phyloP scores from a whole-genome alignment of 1,140 invertebrate species.

The Brachionus plicatilis region DNA sequence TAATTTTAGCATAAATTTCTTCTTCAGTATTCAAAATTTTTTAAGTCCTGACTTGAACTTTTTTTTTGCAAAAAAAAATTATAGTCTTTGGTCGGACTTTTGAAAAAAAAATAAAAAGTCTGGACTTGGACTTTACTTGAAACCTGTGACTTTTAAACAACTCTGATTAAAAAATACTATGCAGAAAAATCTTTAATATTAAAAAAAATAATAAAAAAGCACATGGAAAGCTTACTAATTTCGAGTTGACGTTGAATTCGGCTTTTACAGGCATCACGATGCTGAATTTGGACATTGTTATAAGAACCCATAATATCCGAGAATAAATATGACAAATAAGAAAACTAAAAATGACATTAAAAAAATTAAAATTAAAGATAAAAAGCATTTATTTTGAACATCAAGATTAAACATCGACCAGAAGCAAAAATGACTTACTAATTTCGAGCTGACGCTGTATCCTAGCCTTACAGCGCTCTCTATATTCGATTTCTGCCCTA shows the following conservation, averaged over 20 bases:
- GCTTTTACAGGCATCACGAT: slow-evolving; percentile 50
- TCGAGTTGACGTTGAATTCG: slow-evolving; percentile 52
- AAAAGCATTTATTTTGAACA: slow-evolving; percentile 8
- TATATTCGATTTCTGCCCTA: slow-evolving; percentile 49
- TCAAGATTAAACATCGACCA: background rate
- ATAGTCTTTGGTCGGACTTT: too few species aligned
- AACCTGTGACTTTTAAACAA: too few species aligned
- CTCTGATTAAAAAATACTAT: too few species aligned
- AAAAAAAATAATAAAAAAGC: background rate
- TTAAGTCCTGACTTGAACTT: too few species aligned
- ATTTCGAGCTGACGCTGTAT: slow-evolving; percentile 53
- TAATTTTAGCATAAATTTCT: too few species aligned
- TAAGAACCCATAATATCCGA: slow-evolving; percentile 52
- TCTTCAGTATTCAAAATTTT: too few species aligned
- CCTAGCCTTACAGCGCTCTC: slow-evolving; percentile 50
- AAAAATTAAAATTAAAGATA: background rate
- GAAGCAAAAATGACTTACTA: slow-evolving; percentile 44
- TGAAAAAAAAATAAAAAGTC: too few species aligned
- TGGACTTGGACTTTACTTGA: too few species aligned
- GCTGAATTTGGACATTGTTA: slow-evolving; percentile 50
- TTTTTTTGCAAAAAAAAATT: too few species aligned
- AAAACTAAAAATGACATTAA: slow-evolving; percentile 47
- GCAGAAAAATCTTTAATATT: background rate
- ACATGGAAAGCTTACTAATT: slow-evolving; percentile 47
- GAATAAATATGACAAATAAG: slow-evolving; percentile 53